Percentiles rank a stretch among this genome's conserved stretches.
phyloP scores from a whole-genome alignment of 2,888 invertebrate species.

The Andrena flavipes region DNA sequence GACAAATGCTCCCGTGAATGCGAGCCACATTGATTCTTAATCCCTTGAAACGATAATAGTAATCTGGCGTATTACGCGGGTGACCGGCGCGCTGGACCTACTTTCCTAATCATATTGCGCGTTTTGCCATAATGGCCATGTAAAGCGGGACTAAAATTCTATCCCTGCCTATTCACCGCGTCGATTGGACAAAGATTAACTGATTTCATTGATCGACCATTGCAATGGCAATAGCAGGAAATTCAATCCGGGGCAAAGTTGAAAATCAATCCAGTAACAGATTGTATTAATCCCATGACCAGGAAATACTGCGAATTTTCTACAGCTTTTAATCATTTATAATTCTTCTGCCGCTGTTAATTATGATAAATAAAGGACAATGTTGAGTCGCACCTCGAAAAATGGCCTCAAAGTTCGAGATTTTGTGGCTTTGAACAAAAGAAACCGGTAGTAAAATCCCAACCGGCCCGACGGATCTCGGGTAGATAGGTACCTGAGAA shows the following conservation, averaged over 20 bases:
- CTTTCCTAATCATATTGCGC: slow-evolving; percentile 47
- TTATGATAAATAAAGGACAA: background rate
- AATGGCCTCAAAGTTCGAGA: no score
- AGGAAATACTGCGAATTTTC: no score
- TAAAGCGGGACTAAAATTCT: slow-evolving; percentile 11
- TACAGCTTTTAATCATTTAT: no score
- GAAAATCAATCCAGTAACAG: background rate
- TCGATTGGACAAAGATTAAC: background rate
- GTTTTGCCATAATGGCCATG: slow-evolving; percentile 28
- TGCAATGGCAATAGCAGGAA: background rate
- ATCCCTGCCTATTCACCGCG: background rate
- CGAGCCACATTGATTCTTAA: slow-evolving; percentile 57
- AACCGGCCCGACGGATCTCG: no score
- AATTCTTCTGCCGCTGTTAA: no score
- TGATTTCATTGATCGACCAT: background rate
- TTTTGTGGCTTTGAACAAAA: no score
- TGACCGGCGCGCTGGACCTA: slow-evolving; percentile 1
- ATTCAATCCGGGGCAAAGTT: background rate
- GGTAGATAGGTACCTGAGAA: no score
- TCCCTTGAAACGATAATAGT: slow-evolving; percentile 54
- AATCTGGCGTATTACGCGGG: slow-evolving; percentile 50
- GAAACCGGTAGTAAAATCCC: no score
- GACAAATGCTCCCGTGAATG: slow-evolving; percentile 27
- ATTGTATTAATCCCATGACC: no score
- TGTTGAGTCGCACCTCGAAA: no score